Percentiles rank a stretch among this genome's conserved stretches.
phyloP scores from a whole-genome alignment of 1,140 invertebrate species.

The Zelostemma sp. region DNA sequence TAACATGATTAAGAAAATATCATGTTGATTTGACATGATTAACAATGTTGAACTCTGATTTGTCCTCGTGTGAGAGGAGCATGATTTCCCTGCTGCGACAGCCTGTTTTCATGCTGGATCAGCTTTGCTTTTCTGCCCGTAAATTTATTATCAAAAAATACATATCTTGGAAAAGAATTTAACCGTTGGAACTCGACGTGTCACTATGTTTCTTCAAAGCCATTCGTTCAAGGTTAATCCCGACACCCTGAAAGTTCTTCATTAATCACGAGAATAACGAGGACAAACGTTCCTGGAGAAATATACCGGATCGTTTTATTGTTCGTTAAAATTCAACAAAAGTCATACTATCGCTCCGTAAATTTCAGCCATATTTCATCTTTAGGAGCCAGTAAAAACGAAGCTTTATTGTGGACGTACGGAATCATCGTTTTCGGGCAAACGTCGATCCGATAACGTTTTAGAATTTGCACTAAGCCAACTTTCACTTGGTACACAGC shows the following conservation, averaged over 20 bases:
- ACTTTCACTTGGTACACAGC: conserved; percentile 42
- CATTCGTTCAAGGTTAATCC: background rate
- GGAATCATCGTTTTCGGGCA: conserved; percentile 33
- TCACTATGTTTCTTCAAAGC: background rate
- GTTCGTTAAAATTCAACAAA: background rate
- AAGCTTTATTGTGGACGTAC: conserved; percentile 13
- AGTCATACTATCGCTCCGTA: conserved; percentile 8
- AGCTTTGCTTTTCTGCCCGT: too few species aligned
- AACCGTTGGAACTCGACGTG: too few species aligned
- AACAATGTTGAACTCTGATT: too few species aligned
- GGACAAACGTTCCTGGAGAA: background rate
- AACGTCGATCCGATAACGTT: conserved; percentile 32
- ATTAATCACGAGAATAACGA: too few species aligned
- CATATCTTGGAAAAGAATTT: too few species aligned
- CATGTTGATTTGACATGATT: too few species aligned
- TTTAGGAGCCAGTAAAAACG: conserved; percentile 26
- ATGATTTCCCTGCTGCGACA: too few species aligned
- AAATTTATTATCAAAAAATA: too few species aligned
- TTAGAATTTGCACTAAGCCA: conserved; percentile 31
- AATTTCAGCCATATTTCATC: conserved; percentile 41
- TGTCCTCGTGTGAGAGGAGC: too few species aligned
- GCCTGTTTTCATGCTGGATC: too few species aligned
- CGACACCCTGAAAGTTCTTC: too few species aligned
- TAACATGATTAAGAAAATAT: too few species aligned
- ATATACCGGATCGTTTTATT: background rate